Base-by-base conservation (phyloP, 2,888 invertebrate species). In the Mesorhabditis sp. region DNA sequence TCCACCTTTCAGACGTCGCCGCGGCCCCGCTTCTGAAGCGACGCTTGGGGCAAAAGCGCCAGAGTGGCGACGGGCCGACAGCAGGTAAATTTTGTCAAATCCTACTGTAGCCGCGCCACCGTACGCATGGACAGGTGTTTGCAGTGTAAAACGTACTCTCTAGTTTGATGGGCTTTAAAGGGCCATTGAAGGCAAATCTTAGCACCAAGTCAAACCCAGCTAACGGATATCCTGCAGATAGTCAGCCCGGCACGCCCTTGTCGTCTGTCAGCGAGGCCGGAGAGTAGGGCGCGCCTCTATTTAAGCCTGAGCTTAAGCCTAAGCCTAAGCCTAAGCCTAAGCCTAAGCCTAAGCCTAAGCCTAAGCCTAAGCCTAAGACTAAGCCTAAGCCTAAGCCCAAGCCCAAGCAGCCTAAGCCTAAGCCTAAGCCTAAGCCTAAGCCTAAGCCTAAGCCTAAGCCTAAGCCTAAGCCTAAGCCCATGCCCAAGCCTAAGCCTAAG, bases 41-140 rank as follows among this genome's bases (percentile, higher is more conserved):
- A 62, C 70, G 83, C 65, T 73, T 84, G 7, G 84, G 84, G 45
- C 74, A 77, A 67, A 84, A 84, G 67, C 67, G 75, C 66, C 77
- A 78, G 41, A 72, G 73, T 45, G 74, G 68, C 5, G 75, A 77
- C 58, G 58, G 58, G 58, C 58, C 58, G n/a, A 13, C 4, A 45
- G 43, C 6, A 28, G 45, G 45, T 5, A 65, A 50, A 43, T 44
- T n/a, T 62, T 28, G n/a, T 62, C 13, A n/a, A n/a, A 28, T 15
- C 7, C 41, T 62, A 28, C 6, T 62, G 6, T 6, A 7, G 7
- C n/a, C 13, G 6, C 6, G 6, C 7, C 2, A 50, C n/a, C 58
- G n/a, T 50, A 50, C 15, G 15, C 13, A 10, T n/a, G 6, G 6
- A n/a, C n/a, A 3, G 41, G 63, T 7, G 15, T 15, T 62, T 7